A percentile compares a stretch with the other conserved stretches of the same genome.
Conservation (phyloP, 2,113 vertebrate species). For the Oceanites oceanicus region DNA sequence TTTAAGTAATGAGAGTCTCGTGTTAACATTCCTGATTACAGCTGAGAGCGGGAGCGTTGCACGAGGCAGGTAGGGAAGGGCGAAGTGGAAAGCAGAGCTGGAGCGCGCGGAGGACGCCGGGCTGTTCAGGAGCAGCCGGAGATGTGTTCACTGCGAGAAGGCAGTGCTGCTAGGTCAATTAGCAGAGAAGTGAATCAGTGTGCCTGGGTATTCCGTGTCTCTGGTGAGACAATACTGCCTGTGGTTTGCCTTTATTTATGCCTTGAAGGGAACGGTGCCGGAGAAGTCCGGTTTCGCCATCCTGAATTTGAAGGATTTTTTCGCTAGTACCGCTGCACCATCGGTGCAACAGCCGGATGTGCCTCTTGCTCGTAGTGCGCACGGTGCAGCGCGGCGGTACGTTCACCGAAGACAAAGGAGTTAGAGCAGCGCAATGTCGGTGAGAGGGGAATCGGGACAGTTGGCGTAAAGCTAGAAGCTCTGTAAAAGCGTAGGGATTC, state of each 20-base stretch:
- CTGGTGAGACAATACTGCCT: neutral
- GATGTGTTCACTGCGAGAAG: neutral
- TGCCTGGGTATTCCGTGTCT: neutral
- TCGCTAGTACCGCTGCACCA: accelerated
- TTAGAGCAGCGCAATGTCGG: neutral
- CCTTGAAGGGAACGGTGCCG: neutral
- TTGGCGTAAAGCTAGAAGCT: neutral
- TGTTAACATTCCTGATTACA: neutral
- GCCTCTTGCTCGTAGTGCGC: neutral
- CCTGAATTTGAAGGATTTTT: neutral
- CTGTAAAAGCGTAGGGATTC: neutral
- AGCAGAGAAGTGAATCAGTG: neutral
- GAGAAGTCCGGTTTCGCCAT: neutral
- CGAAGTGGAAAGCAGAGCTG: neutral
- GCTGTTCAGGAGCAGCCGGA: neutral
- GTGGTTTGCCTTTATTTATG: neutral
- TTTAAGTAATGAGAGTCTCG: neutral
- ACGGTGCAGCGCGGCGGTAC: accelerated
- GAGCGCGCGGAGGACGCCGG: accelerated
- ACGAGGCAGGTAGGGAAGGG: neutral
- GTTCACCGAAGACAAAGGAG: neutral
- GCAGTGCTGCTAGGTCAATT: neutral
- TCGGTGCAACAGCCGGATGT: accelerated
- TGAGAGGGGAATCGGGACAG: neutral
- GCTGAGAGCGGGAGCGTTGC: neutral